phyloP scores from a whole-genome alignment of 1,140 invertebrate species.

The Nasonia longicornis region DNA sequence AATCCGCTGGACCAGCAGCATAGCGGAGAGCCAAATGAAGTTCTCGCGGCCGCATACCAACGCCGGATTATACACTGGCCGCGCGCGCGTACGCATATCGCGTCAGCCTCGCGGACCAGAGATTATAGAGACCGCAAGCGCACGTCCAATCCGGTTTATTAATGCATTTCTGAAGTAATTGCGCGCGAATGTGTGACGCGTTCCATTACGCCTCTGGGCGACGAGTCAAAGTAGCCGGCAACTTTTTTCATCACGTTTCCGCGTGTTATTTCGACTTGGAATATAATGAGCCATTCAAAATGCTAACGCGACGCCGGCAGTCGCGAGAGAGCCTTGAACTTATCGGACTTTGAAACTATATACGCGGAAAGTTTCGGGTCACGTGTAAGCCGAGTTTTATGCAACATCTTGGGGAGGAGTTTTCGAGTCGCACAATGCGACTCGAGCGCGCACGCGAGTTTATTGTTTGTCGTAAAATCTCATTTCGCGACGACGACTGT shows the following conservation, averaged over 20 bases:
- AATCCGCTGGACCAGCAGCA: neutral
- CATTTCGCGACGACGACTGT: no score
- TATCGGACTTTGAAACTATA: neutral
- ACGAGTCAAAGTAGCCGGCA: no score
- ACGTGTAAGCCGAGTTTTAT: neutral
- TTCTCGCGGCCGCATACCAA: no score
- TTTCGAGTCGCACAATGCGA: neutral
- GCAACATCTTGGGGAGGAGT: neutral
- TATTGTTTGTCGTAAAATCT: no score
- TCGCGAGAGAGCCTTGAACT: neutral
- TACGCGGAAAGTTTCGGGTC: neutral
- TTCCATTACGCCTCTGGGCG: neutral
- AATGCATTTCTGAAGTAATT: constrained; percentile 17
- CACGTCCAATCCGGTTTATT: neutral
- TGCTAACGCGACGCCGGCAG: neutral
- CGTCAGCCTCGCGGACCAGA: neutral
- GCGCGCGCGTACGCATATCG: neutral
- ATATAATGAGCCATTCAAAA: neutral
- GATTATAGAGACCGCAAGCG: neutral
- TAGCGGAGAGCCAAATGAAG: neutral
- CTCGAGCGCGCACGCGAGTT: no score
- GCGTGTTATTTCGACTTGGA: no score
- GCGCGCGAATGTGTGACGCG: neutral
- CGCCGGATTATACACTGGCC: neutral
- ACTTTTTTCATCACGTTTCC: no score